Percentiles rank a stretch among this genome's conserved stretches.
Evolutionary conservation across 2,113 vertebrate genomes (phyloP).

Genomic region (Actenoides hombroni): DNA sequence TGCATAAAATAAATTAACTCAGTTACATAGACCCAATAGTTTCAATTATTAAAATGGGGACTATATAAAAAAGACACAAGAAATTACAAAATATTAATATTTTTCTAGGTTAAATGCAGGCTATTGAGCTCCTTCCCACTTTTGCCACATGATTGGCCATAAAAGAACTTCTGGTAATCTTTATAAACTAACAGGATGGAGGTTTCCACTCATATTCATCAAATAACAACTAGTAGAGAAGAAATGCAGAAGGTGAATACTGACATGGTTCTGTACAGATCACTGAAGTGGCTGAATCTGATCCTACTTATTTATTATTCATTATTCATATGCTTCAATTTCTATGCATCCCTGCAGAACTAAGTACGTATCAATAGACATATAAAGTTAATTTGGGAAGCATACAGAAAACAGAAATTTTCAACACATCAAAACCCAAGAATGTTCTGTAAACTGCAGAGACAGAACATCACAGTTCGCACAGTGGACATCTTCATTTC

Average conservation of each 20-base stretch:
- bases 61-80: neutral
- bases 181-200: neutral
- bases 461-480: neutral
- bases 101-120: neutral
- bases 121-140: neutral
- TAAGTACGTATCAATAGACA: neutral
- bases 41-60: neutral
- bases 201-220: neutral
- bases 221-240: neutral
- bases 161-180: neutral
- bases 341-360: neutral
- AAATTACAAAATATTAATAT: neutral
- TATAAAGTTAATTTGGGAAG: neutral
- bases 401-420: neutral
- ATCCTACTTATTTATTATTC: neutral
- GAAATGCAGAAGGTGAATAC: neutral
- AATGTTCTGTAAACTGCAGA: neutral
- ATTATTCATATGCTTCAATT: neutral
- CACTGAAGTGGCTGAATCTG: neutral
- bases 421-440: neutral
- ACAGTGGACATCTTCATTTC: neutral
- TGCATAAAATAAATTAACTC: conserved; percentile 8
- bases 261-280: neutral
- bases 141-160: neutral
- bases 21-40: neutral